phyloP scores from a whole-genome alignment of 2,113 vertebrate species.

The Cochlearius cochlearius region DNA sequence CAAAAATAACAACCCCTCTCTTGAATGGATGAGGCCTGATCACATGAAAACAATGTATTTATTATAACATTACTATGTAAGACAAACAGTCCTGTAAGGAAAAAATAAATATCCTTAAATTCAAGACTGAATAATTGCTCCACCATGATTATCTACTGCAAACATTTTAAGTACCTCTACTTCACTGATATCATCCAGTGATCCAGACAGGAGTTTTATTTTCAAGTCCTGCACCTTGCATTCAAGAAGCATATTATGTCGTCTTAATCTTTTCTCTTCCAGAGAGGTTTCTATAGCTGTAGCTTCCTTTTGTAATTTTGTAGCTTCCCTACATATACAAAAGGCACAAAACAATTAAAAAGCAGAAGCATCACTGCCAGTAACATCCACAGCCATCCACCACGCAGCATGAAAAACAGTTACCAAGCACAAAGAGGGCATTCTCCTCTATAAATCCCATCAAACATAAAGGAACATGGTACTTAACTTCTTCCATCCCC shows the following conservation, averaged over 20 bases:
- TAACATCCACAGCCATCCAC: background rate
- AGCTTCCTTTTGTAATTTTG: constrained; percentile 81
- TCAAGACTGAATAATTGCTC: background rate
- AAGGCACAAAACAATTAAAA: background rate
- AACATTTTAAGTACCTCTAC: constrained; percentile 75
- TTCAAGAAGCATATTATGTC: constrained; percentile 87
- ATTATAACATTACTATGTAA: background rate
- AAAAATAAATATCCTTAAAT: background rate
- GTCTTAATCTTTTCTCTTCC: constrained; percentile 82
- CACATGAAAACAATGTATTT: fast-evolving
- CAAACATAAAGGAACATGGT: background rate
- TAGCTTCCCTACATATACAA: constrained; percentile 74
- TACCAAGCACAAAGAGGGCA: background rate
- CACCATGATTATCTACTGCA: background rate
- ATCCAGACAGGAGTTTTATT: constrained; percentile 79
- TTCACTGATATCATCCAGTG: constrained; percentile 86
- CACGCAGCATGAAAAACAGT: background rate
- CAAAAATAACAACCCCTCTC: background rate
- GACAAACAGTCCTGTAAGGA: background rate
- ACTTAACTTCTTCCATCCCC: background rate
- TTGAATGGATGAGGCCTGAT: background rate
- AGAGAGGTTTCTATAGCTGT: constrained; percentile 76
- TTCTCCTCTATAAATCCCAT: background rate
- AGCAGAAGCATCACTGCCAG: background rate
- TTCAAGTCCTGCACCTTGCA: constrained; percentile 87